Base-by-base conservation (phyloP, 2,113 vertebrate species). In the Mustela nigripes region DNA sequence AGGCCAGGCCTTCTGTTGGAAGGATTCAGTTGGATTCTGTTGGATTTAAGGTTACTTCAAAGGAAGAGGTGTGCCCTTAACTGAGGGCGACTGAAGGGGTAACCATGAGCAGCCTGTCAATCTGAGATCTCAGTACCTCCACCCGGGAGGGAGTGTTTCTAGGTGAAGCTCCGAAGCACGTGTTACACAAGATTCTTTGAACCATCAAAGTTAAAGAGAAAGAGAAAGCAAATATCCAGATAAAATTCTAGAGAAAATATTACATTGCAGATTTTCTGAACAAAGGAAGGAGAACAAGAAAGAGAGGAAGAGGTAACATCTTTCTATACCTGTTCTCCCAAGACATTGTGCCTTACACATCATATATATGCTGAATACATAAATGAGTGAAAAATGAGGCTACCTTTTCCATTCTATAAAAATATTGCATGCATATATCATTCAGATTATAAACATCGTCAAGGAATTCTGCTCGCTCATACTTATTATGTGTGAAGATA, bases 161-260 rank as follows among this genome's bases (percentile, higher is more conserved):
- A 36, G 24, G 11, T 4, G 18, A 76, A 45, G 19, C 2, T 63
- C 24, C 18, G 3, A 5, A 42, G 22, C 6, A 56, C 39, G 1
- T 50, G 10, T 31, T 56, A 36, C 2, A 16, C 11, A 33, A 50
- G 15, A 7, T 26, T 92, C 69, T 81, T 80, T 85, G 63, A 81
- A 28, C 7, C 11, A 76, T 58, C 36, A 67, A 67, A 89, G 85
- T 45, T 50, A 80, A 95, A 67, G 31, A 9, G 12, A 73, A 83
- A 91, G 1, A 79, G 18, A 31, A 91, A 73, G 0, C 15, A 87
- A 60, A 87, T 62, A 88, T 19, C 22, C 22, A 84, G 15, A 65
- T 62, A 53, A 83, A 65, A 79, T 95, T 93, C 33, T 84, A 84
- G 19, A 67, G 67, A 71, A 67, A 84, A 78, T 65, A 79, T 76